Percentiles rank a stretch among this genome's conserved stretches.
Evolutionary conservation across 2,797 vertebrate genomes (phyloP).

Genomic region (Linurgus olivaceus): DNA sequence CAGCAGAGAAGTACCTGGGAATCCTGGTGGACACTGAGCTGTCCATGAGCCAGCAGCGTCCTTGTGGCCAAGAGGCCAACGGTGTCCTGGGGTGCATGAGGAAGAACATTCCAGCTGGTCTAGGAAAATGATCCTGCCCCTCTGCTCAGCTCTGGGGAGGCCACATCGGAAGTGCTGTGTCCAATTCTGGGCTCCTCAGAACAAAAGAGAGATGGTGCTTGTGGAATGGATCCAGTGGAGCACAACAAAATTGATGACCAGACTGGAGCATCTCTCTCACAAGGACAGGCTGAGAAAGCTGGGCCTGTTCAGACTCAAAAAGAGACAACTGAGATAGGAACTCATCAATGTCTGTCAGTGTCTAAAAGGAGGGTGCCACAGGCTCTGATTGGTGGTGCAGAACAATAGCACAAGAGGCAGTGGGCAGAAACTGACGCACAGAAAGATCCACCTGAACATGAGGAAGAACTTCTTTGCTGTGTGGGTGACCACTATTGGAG

Average conservation of each 20-base stretch:
- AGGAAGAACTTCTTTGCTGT: background rate
- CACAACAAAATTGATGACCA: too few relatives aligned
- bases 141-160: background rate
- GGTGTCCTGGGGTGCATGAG: background rate
- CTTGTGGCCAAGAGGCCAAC: background rate
- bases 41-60: background rate
- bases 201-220: background rate
- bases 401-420: background rate
- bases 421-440: background rate
- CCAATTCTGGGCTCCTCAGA: background rate
- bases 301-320: background rate
- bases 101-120: background rate
- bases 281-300: background rate
- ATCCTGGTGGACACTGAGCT: background rate
- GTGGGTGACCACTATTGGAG: accelerated
- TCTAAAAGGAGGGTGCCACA: background rate
- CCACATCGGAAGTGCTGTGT: background rate
- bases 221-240: accelerated
- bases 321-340: background rate
- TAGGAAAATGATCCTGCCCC: background rate
- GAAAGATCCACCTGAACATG: background rate
- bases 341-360: background rate
- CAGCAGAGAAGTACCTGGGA: background rate
- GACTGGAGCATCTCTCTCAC: background rate
- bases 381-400: background rate